These are phyloP conservation scores for Drosophila borborema DNA, from an alignment of 2,888 invertebrate species.

Conservation along the genomic window DNA sequence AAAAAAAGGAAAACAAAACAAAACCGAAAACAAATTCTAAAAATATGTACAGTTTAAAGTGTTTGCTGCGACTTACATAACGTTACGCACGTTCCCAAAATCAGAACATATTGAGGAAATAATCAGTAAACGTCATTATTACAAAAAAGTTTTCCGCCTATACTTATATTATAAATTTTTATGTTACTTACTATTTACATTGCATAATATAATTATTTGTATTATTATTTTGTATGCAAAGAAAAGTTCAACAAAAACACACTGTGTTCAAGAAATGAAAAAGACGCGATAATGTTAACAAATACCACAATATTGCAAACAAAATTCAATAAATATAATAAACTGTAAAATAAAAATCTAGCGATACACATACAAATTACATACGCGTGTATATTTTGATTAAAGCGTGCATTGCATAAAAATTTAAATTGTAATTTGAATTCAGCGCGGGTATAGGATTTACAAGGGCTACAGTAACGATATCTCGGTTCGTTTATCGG, in stretches of 20 bases:
- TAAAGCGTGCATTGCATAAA: slow-evolving; percentile 66
- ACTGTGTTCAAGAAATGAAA: slow-evolving; percentile 67
- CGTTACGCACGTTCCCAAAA: slow-evolving; percentile 38
- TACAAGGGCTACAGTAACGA: background rate
- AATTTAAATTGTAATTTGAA: slow-evolving; percentile 11
- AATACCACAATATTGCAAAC: slow-evolving; percentile 56
- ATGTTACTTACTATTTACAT: slow-evolving; percentile 60
- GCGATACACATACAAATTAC: slow-evolving; percentile 69
- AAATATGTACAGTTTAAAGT: slow-evolving; percentile 65
- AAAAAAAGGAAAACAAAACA: background rate
- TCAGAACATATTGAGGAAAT: slow-evolving; percentile 25
- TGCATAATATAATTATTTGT: slow-evolving; percentile 66
- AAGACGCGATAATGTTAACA: slow-evolving; percentile 62
- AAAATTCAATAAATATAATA: slow-evolving; percentile 67
- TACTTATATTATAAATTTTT: slow-evolving; percentile 70
- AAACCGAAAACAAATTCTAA: slow-evolving; percentile 40
- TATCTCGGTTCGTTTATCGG: background rate
- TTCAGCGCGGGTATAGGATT: background rate
- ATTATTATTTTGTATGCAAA: slow-evolving; percentile 72
- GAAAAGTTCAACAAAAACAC: slow-evolving; percentile 50
- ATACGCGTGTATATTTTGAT: slow-evolving; percentile 60
- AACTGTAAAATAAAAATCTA: slow-evolving; percentile 76
- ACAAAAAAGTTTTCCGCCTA: slow-evolving; percentile 60
- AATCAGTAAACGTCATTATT: slow-evolving; percentile 27
- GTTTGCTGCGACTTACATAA: slow-evolving; percentile 52